phyloP scores from a whole-genome alignment of 2,888 invertebrate genomes.

The Heliothis peltigera region DNA sequence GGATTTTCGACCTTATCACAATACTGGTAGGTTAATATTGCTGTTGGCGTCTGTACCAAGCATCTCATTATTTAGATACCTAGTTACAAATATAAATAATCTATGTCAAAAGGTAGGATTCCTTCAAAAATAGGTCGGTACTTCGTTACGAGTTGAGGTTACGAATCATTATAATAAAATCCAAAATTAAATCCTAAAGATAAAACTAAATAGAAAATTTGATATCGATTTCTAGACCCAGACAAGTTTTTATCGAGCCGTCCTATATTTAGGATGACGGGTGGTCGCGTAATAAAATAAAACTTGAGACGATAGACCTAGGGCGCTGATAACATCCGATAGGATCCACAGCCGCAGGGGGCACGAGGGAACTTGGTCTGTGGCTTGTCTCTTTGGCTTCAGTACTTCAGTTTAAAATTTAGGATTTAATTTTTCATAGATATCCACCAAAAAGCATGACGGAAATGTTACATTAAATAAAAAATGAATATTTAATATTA shows the following conservation, averaged over 20 bases:
- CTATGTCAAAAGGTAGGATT: too few species aligned
- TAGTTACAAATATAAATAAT: too few species aligned
- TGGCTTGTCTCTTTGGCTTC: neutral
- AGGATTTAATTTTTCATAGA: neutral
- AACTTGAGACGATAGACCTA: neutral
- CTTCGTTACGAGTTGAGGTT: too few species aligned
- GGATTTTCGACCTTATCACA: too few species aligned
- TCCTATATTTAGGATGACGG: constrained; percentile 10
- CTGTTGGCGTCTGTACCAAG: too few species aligned
- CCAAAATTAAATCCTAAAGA: too few species aligned
- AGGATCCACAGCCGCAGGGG: neutral
- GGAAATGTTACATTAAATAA: too few species aligned
- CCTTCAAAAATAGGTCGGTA: too few species aligned
- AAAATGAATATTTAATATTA: too few species aligned
- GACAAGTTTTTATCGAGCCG: constrained; percentile 13
- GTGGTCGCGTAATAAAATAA: constrained; percentile 11
- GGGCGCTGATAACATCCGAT: neutral
- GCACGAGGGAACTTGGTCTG: neutral
- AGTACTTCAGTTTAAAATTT: neutral
- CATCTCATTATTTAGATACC: too few species aligned
- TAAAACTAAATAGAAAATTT: constrained; percentile 5
- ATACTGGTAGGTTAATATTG: too few species aligned
- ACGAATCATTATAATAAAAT: too few species aligned
- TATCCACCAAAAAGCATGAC: neutral
- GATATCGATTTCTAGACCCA: constrained; percentile 20